These are phyloP conservation scores for Acanthochromis polyacanthus DNA, from an alignment of 2,113 vertebrate genomes.

Conservation along the genomic window DNA sequence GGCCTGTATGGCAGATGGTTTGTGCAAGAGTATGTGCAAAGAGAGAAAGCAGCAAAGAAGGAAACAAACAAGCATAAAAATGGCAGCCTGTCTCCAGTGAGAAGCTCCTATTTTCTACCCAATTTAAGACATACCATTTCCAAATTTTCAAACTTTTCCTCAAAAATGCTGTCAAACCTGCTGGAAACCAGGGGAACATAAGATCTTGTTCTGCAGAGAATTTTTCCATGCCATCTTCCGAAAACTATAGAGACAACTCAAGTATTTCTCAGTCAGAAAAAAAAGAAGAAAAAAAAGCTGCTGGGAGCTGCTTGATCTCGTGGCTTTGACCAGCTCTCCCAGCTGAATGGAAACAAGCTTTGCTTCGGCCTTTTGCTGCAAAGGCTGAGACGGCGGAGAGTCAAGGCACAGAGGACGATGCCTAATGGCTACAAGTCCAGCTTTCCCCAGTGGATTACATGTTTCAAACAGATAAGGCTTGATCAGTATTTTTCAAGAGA, in stretches of 20 bases:
- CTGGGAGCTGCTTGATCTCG: slow-evolving; percentile 63
- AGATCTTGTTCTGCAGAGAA: slow-evolving; percentile 40
- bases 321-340: slow-evolving; percentile 65
- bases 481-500: slow-evolving; percentile 64
- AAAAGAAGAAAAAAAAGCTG: slow-evolving; percentile 39
- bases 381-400: slow-evolving; percentile 53
- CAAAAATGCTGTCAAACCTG: slow-evolving; percentile 65
- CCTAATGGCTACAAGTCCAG: slow-evolving; percentile 65
- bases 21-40: slow-evolving; percentile 66
- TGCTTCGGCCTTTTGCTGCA: slow-evolving; percentile 58
- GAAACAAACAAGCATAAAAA: slow-evolving; percentile 76
- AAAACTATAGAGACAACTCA: slow-evolving; percentile 53
- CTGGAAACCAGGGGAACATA: slow-evolving; percentile 33
- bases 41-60: slow-evolving; percentile 61
- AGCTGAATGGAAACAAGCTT: slow-evolving; percentile 65
- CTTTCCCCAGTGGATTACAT: slow-evolving; percentile 61
- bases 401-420: slow-evolving; percentile 55
- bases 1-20: slow-evolving; percentile 81
- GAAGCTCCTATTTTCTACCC: slow-evolving; percentile 64
- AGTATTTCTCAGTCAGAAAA: slow-evolving; percentile 37
- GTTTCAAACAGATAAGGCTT: slow-evolving; percentile 60
- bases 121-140: slow-evolving; percentile 67
- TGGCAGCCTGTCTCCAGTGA: slow-evolving; percentile 69
- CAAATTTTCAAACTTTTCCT: slow-evolving; percentile 60
- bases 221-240: slow-evolving; percentile 29